phyloP scores from a whole-genome alignment of 2,113 vertebrate genomes.

The Thinocorus orbignyianus region DNA sequence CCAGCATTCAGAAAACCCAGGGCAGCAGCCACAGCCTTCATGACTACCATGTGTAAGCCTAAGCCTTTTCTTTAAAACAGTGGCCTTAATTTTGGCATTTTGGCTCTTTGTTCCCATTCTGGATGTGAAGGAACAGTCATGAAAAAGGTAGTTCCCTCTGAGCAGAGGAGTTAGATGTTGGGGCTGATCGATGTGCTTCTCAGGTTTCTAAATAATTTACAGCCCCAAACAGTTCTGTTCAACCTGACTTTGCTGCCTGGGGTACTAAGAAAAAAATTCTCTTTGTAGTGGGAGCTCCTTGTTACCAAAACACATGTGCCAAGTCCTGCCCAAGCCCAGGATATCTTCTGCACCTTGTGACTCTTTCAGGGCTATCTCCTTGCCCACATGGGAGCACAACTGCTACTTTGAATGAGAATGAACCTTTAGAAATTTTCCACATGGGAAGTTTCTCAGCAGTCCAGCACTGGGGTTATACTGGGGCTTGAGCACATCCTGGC shows the following conservation, averaged over 20 bases:
- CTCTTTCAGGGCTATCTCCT: neutral
- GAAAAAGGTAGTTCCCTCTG: neutral
- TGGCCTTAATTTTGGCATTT: neutral
- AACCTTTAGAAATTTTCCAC: neutral
- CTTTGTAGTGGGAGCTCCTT: neutral
- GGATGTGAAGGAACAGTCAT: neutral
- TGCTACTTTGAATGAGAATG: neutral
- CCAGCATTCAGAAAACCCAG: fast-evolving
- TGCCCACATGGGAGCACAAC: neutral
- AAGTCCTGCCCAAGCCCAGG: neutral
- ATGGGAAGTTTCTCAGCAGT: neutral
- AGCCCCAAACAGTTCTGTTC: neutral
- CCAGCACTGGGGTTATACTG: fast-evolving
- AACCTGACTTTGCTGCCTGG: fast-evolving
- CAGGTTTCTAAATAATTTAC: neutral
- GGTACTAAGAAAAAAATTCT: neutral
- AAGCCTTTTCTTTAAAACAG: neutral
- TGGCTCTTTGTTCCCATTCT: neutral
- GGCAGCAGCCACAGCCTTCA: neutral
- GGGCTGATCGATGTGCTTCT: neutral
- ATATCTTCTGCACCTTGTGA: neutral
- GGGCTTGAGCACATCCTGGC: fast-evolving
- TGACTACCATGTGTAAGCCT: neutral
- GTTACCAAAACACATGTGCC: neutral
- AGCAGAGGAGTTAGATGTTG: neutral